phyloP scores from a whole-genome alignment of 2,888 invertebrate species.

The Odontocerum albicorne region DNA sequence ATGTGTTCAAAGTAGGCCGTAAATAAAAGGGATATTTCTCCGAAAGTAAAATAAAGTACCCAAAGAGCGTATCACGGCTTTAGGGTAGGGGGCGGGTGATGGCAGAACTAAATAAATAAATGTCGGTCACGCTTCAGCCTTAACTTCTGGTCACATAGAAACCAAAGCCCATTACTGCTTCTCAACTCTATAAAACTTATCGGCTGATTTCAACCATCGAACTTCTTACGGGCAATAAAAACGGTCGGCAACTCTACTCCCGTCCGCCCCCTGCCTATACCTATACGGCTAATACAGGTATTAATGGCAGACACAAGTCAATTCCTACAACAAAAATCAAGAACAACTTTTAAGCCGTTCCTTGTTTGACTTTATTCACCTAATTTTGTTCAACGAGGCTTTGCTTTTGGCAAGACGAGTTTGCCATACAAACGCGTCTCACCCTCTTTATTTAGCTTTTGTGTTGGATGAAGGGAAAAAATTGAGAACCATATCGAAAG shows the following conservation, averaged over 20 bases:
- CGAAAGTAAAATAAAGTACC: slow-evolving; percentile 1
- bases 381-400: slow-evolving; percentile 20
- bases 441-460: too few species aligned
- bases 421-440: too few species aligned
- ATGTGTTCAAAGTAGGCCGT: too few species aligned
- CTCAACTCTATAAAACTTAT: slow-evolving; percentile 32
- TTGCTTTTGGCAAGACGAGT: slow-evolving; percentile 1
- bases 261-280: slow-evolving; percentile 2
- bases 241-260: slow-evolving; percentile 8
- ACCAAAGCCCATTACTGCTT: slow-evolving; percentile 32
- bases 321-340: slow-evolving; percentile 22
- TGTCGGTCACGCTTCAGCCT: slow-evolving; percentile 32
- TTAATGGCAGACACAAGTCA: slow-evolving; percentile 29
- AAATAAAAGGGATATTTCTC: too few species aligned
- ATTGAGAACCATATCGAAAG: too few species aligned
- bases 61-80: slow-evolving; percentile 2
- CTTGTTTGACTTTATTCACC: slow-evolving; percentile 28
- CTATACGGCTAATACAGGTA: slow-evolving; percentile 10
- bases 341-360: slow-evolving; percentile 22
- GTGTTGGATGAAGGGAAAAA: too few species aligned
- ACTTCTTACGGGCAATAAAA: slow-evolving; percentile 31
- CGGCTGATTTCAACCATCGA: slow-evolving; percentile 17
- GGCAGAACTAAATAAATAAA: slow-evolving; percentile 33
- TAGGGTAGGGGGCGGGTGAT: slow-evolving; percentile 5
- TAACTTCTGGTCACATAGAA: slow-evolving; percentile 34